phyloP scores from a whole-genome alignment of 2,113 vertebrate species.

The Lynx canadensis region DNA sequence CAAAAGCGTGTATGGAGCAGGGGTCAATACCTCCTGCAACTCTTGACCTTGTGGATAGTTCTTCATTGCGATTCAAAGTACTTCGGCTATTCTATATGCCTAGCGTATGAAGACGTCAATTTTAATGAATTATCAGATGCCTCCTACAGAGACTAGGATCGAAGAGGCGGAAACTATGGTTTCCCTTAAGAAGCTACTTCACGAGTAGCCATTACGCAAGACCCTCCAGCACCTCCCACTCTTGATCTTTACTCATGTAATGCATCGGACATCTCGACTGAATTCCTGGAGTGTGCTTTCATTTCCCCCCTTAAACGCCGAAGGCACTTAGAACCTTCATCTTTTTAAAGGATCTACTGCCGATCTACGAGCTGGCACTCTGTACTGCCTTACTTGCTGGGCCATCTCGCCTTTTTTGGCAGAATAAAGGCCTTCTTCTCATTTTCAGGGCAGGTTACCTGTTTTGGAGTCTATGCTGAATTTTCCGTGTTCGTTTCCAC shows the following conservation, averaged over 20 bases:
- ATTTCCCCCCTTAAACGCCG: background rate
- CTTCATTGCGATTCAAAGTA: background rate
- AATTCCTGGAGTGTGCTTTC: background rate
- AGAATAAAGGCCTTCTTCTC: background rate
- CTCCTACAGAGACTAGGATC: background rate
- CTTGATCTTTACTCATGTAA: background rate
- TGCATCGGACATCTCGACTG: background rate
- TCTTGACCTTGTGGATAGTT: background rate
- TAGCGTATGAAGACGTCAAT: background rate
- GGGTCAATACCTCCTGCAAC: background rate
- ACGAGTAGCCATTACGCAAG: background rate
- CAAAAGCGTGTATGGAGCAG: background rate
- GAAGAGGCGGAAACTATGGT: background rate
- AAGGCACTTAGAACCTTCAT: background rate
- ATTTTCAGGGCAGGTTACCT: slow-evolving; percentile 83
- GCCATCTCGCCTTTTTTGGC: background rate
- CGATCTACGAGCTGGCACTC: background rate
- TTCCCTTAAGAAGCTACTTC: background rate
- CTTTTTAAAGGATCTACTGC: background rate
- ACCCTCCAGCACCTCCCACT: background rate
- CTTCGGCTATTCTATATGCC: background rate
- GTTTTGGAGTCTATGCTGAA: slow-evolving; percentile 94
- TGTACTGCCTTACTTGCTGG: accelerated
- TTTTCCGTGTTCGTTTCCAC: slow-evolving; percentile 95
- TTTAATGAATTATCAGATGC: background rate